Percentiles rank a stretch among this genome's conserved stretches.
These are phyloP conservation scores for Dicyrtomina minuta DNA, from an alignment of 2,888 invertebrate species.

Conservation along the genomic window DNA sequence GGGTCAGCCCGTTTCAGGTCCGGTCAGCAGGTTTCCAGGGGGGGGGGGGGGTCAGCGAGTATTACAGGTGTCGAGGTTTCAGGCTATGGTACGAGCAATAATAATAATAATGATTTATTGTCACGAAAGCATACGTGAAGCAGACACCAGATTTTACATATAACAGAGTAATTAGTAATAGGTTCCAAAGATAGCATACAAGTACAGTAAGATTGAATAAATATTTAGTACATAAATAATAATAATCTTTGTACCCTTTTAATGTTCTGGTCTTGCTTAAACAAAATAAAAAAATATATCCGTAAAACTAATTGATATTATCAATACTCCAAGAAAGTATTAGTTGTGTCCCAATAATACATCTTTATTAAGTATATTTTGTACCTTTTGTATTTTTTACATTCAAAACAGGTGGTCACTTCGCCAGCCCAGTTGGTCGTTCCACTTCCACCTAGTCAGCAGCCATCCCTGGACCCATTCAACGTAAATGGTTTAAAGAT, in stretches of 20 bases:
- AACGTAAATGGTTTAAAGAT: slow-evolving; percentile 2
- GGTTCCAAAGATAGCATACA: too few species aligned
- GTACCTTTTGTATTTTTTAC: not conserved
- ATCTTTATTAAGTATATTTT: not conserved
- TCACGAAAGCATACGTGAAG: too few species aligned
- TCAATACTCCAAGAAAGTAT: not conserved
- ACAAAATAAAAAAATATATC: not conserved
- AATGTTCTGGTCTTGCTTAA: too few species aligned
- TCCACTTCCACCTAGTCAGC: slow-evolving; percentile 16
- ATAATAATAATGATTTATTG: too few species aligned
- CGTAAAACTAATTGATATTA: not conserved
- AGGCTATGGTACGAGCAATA: too few species aligned
- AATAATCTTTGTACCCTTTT: not conserved
- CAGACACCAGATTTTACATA: too few species aligned
- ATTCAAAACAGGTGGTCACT: too few species aligned
- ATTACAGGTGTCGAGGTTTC: too few species aligned
- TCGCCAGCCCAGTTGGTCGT: not conserved
- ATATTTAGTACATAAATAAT: not conserved
- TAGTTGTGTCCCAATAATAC: not conserved
- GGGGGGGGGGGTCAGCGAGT: too few species aligned
- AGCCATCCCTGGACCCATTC: slow-evolving; percentile 3
- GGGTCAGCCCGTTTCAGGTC: too few species aligned
- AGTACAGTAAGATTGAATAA: not conserved
- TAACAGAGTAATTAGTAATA: too few species aligned
- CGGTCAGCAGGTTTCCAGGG: too few species aligned